These are phyloP conservation scores for Oryzias celebensis DNA, from an alignment of 2,113 vertebrate genomes.

Conservation along the genomic window DNA sequence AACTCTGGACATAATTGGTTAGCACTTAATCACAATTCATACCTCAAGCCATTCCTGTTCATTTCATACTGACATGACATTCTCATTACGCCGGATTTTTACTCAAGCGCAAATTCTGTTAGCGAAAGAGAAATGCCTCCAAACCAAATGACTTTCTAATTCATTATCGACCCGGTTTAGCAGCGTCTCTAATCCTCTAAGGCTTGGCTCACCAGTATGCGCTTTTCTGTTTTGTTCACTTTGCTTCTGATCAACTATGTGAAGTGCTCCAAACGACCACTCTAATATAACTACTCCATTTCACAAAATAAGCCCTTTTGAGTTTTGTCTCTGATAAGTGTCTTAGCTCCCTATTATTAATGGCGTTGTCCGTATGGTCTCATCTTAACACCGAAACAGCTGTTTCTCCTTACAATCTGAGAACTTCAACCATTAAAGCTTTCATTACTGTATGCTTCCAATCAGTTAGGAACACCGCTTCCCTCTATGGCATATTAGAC, in stretches of 20 bases:
- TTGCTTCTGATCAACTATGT: conserved; percentile 11
- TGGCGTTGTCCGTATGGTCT: too few relatives aligned
- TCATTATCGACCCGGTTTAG: conserved; percentile 48
- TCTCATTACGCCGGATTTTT: conserved; percentile 58
- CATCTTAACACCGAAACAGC: too few relatives aligned
- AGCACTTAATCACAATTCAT: conserved; percentile 57
- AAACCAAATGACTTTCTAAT: conserved; percentile 60
- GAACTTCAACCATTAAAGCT: too few relatives aligned
- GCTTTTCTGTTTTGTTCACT: not conserved
- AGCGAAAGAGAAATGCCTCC: conserved; percentile 51
- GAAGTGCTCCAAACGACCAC: not conserved
- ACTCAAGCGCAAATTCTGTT: conserved; percentile 53
- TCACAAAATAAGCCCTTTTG: not conserved
- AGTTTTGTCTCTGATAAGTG: not conserved
- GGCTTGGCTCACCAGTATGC: conserved; percentile 22
- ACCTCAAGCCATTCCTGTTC: conserved; percentile 57
- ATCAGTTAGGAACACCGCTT: too few relatives aligned
- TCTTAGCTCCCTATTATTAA: too few relatives aligned
- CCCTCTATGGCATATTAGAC: too few relatives aligned
- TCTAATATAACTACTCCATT: not conserved
- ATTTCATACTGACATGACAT: conserved; percentile 54
- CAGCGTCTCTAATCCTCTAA: conserved; percentile 27
- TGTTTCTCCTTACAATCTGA: too few relatives aligned
- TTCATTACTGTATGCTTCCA: too few relatives aligned
- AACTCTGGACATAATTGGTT: conserved; percentile 53